Percentiles rank a stretch among this genome's conserved stretches.
These are phyloP conservation scores for Paratrypauchen microcephalus DNA, from an alignment of 2,797 vertebrate genomes.

Conservation along the genomic window DNA sequence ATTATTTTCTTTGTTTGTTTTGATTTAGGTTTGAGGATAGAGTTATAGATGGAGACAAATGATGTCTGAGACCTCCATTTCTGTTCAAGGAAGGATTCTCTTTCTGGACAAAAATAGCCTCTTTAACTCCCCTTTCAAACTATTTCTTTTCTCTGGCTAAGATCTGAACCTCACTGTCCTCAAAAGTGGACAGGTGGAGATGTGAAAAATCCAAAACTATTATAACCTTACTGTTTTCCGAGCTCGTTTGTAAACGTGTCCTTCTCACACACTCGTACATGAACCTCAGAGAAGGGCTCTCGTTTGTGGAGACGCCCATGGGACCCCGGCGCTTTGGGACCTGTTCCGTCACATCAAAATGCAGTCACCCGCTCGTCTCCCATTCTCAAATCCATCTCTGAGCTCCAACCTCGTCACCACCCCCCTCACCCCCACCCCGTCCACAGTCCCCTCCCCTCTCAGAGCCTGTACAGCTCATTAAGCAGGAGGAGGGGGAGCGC, in stretches of 20 bases:
- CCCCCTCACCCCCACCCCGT: not conserved
- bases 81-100: too few species aligned
- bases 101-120: too few species aligned
- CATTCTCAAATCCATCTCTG: conserved; percentile 48
- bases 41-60: too few species aligned
- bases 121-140: too few species aligned
- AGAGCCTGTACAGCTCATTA: conserved; percentile 72
- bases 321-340: conserved; percentile 70
- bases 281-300: conserved; percentile 44
- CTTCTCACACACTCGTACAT: not conserved
- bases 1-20: too few species aligned
- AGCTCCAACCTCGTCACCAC: conserved; percentile 9
- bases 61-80: too few species aligned
- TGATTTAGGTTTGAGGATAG: too few species aligned
- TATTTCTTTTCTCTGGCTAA: too few species aligned
- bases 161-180: too few species aligned
- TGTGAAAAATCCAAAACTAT: too few species aligned
- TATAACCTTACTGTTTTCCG: too few species aligned
- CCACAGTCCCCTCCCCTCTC: not conserved
- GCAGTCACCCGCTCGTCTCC: conserved; percentile 67
- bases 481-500: conserved; percentile 3
- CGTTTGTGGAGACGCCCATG: conserved; percentile 51
- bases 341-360: conserved; percentile 58
- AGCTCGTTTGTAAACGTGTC: not conserved
- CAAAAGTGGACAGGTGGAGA: too few species aligned